Evolutionary conservation across 2,797 vertebrate species (phyloP), one percentile per base, ranked within the genome.

Genomic region (Malurus splendens): DNA sequence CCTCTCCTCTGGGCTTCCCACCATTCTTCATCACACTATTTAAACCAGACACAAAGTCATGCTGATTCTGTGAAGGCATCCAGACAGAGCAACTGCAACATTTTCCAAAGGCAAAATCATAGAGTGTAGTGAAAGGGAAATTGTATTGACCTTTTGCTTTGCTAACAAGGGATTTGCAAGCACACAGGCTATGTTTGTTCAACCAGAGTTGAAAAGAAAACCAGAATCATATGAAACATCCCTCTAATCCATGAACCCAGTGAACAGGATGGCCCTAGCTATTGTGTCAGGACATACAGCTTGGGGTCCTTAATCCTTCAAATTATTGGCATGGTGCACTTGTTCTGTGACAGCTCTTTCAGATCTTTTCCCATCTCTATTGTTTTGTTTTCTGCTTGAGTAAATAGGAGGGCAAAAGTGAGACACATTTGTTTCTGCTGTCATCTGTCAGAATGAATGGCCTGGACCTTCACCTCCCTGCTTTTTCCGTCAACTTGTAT

Each of bases 271-370:
- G 76, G 89, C 64, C 59, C 62, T 10, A 3, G 79, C 91, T 95
- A 94, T 95, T 95, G 91, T 94, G 73, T 94, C 73, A 56, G 72
- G 87, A 87, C 55, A 44, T 87, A 77, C 7, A 8, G 92, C 51
- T 91, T 81, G 86, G 93, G 87, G 71, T 94, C 66, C 73, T 92
- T 95, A 96, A 96, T 96, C 94, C 94, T 91, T 90, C 89, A 90
- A 92, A 95, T 96, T 93, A 94, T 62, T 92, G 95, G 90, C 94
- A 93, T 86, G 89, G 92, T 89, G 93, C 88, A 75, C 85, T 93
- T 88, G 80, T 56, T 94, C 92, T 86, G 55, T 86, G 84, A 81
- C 93, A 93, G 93, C 91, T 94, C 90, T 94, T 95, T 95, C 84
- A 88, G 74, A 93, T 85, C 82, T 83, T 92, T 93, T 55, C 87